Base-by-base conservation (phyloP, 2,113 vertebrate species). In the Fregetta grallaria region DNA sequence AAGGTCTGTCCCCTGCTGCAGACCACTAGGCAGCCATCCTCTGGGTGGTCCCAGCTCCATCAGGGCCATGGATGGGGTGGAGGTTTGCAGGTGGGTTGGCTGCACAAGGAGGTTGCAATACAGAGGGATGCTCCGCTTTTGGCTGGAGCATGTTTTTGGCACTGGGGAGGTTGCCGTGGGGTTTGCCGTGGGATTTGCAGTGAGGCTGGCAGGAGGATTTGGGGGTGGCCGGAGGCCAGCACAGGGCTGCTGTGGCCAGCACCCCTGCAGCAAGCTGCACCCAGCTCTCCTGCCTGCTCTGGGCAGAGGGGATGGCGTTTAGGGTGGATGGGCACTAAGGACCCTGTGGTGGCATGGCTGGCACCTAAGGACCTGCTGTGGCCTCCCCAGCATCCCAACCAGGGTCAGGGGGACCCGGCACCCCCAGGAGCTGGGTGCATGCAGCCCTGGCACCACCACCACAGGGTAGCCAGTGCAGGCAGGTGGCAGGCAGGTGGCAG, bases 251-350 rank as follows among this genome's bases (percentile, higher is more conserved):
- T 0, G 0, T 15, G 36, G 55, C 40, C 89, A 78, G 50, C 29
- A 6, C 20, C 20, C 20, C 40, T 6, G 8, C 0, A 5, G 34
- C 38, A 65, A 75, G 17, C 71, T 63, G 71, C 27, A n/a, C 27
- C 30, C 75, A 34, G 15, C 21, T 34, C 55, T 38, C 25, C 55
- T 61, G 49, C 40, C n/a, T 21, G 42, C 0, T 1, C 53, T 17
- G 67, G 36, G 44, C 32, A 42, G 49, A 29, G 65, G 18, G 40
- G 36, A 18, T 21, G 58, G 42, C 22, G 18, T 32, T 45, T 29
- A 38, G 23, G 20, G 38, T 19, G 15, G 10, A 23, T 0, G 0
- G 58, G 68, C 36, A 50, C 74, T 32, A 49, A 34, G 44, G 36
- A 61, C 32, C 21, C 21, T 27, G 7, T 1, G 0, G n/a, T 34